Percentiles rank a stretch among this genome's conserved stretches.
These are phyloP conservation scores for Spilarctia lutea DNA, from an alignment of 2,888 invertebrate species.

Conservation along the genomic window DNA sequence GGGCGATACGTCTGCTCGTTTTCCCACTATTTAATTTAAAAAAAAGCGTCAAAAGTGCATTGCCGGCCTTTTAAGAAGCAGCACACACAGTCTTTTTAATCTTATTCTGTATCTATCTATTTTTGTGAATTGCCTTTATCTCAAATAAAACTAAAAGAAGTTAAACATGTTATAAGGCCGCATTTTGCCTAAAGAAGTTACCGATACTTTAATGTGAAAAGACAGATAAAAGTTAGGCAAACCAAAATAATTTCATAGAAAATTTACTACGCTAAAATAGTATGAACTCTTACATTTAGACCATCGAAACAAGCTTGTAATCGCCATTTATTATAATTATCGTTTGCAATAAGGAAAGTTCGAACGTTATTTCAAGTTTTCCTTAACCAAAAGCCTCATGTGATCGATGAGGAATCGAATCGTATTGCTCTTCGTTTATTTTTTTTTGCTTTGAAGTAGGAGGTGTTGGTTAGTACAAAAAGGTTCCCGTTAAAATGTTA, in stretches of 20 bases:
- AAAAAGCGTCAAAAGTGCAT: too few relatives aligned
- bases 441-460: constrained; percentile 21
- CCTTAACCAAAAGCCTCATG: constrained; percentile 28
- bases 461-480: constrained; percentile 24
- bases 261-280: neutral
- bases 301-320: constrained; percentile 39
- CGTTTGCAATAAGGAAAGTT: constrained; percentile 46
- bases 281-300: constrained; percentile 2
- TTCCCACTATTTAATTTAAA: too few relatives aligned
- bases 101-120: too few relatives aligned
- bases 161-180: too few relatives aligned
- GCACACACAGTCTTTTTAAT: too few relatives aligned
- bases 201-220: too few relatives aligned
- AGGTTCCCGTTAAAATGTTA: neutral
- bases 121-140: too few relatives aligned
- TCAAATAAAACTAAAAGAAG: too few relatives aligned
- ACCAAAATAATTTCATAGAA: neutral
- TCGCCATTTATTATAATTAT: constrained; percentile 51
- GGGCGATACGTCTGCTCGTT: too few relatives aligned
- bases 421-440: constrained; percentile 26
- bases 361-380: constrained; percentile 36
- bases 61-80: too few relatives aligned
- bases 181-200: too few relatives aligned
- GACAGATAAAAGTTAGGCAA: too few relatives aligned
- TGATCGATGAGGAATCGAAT: constrained; percentile 44